Percentiles rank a stretch among this genome's conserved stretches.
Evolutionary conservation across 1,140 invertebrate genomes (phyloP).

Genomic region (Drosophila leontia): DNA sequence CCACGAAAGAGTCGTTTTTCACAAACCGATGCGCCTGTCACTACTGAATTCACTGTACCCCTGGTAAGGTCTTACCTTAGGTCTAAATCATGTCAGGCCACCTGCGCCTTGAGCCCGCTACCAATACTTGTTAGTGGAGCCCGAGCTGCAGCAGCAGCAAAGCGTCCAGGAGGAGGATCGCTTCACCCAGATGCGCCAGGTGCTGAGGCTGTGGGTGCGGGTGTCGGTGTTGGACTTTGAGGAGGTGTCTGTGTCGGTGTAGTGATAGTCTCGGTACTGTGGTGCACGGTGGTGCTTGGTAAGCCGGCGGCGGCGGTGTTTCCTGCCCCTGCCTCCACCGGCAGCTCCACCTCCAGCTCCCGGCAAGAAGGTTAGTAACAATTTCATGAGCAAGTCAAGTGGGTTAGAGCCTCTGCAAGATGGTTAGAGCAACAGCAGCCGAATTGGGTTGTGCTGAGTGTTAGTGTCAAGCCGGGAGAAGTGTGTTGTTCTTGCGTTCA

Average conservation of each 20-base stretch:
- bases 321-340: conserved; percentile 28
- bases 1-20: not conserved
- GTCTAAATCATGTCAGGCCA: conserved; percentile 66
- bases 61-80: conserved; percentile 60
- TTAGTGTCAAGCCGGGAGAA: conserved; percentile 55
- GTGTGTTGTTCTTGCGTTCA: conserved; percentile 11
- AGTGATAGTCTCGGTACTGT: conserved; percentile 70
- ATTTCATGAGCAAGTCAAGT: conserved; percentile 76
- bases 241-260: conserved; percentile 64
- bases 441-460: conserved; percentile 38
- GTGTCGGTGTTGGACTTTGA: conserved; percentile 2
- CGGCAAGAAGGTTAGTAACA: conserved; percentile 80
- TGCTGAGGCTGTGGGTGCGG: conserved; percentile 28
- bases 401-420: conserved; percentile 78
- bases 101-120: conserved; percentile 50
- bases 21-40: not conserved
- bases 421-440: conserved; percentile 51
- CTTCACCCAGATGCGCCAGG: conserved; percentile 29
- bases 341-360: conserved; percentile 49
- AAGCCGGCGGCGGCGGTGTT: conserved; percentile 28
- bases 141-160: conserved; percentile 65
- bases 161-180: conserved; percentile 55
- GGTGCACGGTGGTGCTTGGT: conserved; percentile 51
- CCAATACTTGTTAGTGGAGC: conserved; percentile 61
- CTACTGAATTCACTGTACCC: conserved; percentile 13